Evolutionary conservation across 2,888 invertebrate genomes (phyloP).

Genomic region (Sthenelais limicola): DNA sequence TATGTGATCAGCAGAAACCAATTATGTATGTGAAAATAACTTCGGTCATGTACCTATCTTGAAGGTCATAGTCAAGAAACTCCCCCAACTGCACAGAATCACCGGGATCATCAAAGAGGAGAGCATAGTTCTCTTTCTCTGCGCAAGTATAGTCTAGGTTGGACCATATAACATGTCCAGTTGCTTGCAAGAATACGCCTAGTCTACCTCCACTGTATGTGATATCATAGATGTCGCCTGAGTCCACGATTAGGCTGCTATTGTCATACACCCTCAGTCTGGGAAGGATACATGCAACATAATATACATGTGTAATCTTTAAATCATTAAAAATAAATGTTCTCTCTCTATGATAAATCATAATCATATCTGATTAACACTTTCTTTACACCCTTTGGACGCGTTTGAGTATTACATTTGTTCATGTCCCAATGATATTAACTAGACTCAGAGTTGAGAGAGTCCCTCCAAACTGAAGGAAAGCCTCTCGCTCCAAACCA

Average conservation of each 20-base stretch:
- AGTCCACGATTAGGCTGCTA: conserved; percentile 53
- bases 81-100: conserved; percentile 55
- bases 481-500: too few relatives aligned
- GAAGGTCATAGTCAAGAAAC: conserved; percentile 40
- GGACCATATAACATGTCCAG: conserved; percentile 56
- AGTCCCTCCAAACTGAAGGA: too few relatives aligned
- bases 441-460: too few relatives aligned
- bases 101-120: conserved; percentile 55
- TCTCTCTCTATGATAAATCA: too few relatives aligned
- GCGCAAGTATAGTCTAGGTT: conserved; percentile 53
- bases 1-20: too few relatives aligned
- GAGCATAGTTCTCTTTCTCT: conserved; percentile 48
- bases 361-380: too few relatives aligned
- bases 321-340: too few relatives aligned
- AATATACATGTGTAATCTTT: too few relatives aligned
- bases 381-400: too few relatives aligned
- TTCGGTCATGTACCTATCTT: conserved; percentile 1
- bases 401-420: too few relatives aligned
- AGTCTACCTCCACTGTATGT: conserved; percentile 57
- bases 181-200: conserved; percentile 58
- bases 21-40: too few relatives aligned
- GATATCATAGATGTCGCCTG: conserved; percentile 56
- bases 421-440: too few relatives aligned
- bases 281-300: not conserved
- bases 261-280: not conserved